phyloP scores from a whole-genome alignment of 2,113 vertebrate genomes.

The Phycodurus eques region DNA sequence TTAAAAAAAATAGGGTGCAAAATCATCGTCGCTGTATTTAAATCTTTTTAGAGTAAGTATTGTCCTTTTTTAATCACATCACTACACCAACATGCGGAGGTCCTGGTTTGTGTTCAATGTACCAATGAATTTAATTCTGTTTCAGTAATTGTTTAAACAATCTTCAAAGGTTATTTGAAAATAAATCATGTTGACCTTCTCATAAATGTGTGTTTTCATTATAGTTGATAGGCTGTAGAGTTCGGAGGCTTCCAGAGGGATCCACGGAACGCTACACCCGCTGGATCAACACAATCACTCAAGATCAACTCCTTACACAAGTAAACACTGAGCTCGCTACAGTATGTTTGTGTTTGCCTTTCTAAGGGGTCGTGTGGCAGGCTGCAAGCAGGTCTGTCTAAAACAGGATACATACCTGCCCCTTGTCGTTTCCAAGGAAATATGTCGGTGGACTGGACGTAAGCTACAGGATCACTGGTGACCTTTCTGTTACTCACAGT shows the following conservation, averaged over 20 bases:
- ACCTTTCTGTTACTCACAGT: conserved; percentile 32
- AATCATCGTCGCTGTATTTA: too few species aligned
- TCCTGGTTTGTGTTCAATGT: neutral
- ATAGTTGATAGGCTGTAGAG: conserved; percentile 88
- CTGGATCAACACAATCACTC: conserved; percentile 86
- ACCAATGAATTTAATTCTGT: neutral
- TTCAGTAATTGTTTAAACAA: neutral
- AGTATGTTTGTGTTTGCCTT: conserved; percentile 11
- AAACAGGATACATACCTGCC: conserved; percentile 68
- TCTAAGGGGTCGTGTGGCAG: conserved; percentile 56
- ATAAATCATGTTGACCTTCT: neutral
- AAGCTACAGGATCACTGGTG: conserved; percentile 20
- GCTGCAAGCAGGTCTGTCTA: conserved; percentile 40
- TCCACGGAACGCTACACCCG: conserved; percentile 92
- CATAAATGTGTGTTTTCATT: conserved; percentile 25
- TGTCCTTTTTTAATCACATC: neutral
- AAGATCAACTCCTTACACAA: conserved; percentile 87
- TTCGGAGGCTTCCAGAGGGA: conserved; percentile 78
- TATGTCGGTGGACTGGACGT: conserved; percentile 10
- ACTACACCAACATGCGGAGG: neutral
- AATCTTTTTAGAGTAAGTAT: neutral
- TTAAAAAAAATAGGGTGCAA: neutral
- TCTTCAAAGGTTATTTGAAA: neutral
- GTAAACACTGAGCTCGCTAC: conserved; percentile 55
- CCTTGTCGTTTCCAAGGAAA: conserved; percentile 62